These are phyloP conservation scores for Conops quadrifasciatus DNA, from an alignment of 2,888 invertebrate genomes.

Conservation along the genomic window DNA sequence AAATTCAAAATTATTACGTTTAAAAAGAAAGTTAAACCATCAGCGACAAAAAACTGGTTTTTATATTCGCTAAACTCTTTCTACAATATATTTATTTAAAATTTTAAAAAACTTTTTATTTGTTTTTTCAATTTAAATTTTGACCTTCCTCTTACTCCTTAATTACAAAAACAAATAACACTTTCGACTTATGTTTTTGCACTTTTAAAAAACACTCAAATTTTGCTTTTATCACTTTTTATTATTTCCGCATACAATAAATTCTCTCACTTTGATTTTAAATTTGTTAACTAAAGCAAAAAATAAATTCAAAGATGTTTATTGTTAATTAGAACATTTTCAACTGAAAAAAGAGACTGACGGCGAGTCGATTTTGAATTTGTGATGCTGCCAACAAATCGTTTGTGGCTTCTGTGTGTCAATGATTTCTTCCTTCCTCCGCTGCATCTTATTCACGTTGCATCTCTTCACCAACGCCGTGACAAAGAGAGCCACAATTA, in stretches of 20 bases:
- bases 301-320: constrained; percentile 40
- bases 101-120: neutral
- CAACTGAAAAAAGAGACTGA: constrained; percentile 42
- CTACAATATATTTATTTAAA: neutral
- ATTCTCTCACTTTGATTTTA: constrained; percentile 20
- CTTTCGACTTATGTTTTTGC: too few relatives aligned
- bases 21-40: neutral
- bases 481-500: neutral
- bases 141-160: neutral
- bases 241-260: constrained; percentile 20
- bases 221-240: constrained; percentile 24
- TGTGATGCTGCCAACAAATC: neutral
- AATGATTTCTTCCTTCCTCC: constrained; percentile 2
- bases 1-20: constrained; percentile 20
- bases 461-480: neutral
- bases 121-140: constrained; percentile 27
- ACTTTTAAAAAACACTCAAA: constrained; percentile 20
- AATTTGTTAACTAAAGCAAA: neutral
- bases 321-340: constrained; percentile 46
- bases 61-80: too few relatives aligned
- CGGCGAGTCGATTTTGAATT: too few relatives aligned
- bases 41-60: too few relatives aligned
- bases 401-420: neutral
- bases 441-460: too few relatives aligned
- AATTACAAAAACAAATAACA: neutral